Base-by-base conservation (phyloP, 2,113 vertebrate species). In the Coturnix japonica region DNA sequence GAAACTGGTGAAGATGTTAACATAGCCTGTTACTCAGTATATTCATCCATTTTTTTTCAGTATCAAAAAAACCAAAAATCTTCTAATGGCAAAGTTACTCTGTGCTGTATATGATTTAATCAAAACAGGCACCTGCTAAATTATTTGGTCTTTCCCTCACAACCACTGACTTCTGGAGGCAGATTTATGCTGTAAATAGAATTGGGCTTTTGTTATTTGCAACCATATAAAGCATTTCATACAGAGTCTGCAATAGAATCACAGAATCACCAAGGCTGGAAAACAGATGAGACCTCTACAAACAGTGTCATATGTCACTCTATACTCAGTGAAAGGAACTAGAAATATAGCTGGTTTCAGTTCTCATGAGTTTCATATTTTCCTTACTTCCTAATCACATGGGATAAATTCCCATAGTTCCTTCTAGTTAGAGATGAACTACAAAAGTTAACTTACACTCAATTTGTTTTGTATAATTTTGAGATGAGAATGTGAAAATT, bases 381-480 rank as follows among this genome's bases (percentile, higher is more conserved):
- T 92, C 31, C 39, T 83, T 56, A 28, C 83, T 95, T 90, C 61
- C 69, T 35, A 51, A 78, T 94, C 65, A 91, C 51, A 44, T 60
- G 39, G 21, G 65, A 71, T 57, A 91, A 90, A 81, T 83, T 90
- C 57, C 43, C 83, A 17, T 23, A 21, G 43, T 78, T 90, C 39
- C 93, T 81, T 91, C 87, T 49, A 76, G 54, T 66, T 72, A 76
- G 66, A 89, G 41, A 8, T 85, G 59, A 63, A 93, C 47, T 19
- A 86, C 47, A 72, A 83, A 67, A 65, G 21, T 74, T 46, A 93
- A 69, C 59, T 90, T 78, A 69, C 60, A 41, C 7, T 15, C 65
- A 64, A 35, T 9, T 33, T 60, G 9, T 2, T 66, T 93, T 91
- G 43, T 71, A 72, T 91, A 39, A 30, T 61, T 90, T 73, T 76